Evolutionary conservation across 2,888 invertebrate genomes (phyloP), one percentile per base, ranked within the genome.

Genomic region (Drosophila mimica): DNA sequence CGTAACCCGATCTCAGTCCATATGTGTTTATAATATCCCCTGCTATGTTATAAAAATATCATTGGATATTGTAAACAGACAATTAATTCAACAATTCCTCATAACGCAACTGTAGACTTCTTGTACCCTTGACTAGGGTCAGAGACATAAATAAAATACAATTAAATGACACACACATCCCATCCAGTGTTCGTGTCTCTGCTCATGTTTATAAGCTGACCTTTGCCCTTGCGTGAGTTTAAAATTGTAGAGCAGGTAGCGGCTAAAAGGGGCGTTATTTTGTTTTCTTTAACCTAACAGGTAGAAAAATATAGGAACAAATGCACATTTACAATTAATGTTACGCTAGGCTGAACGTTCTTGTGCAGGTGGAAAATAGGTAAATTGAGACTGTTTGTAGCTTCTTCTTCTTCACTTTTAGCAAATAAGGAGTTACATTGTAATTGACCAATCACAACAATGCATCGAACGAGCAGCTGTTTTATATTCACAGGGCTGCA

Each of bases 401-500:
- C 6, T n/a, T 28, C 7, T 53, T 53, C 9, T 54, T 25, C 5
- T 56, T n/a, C 9, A 56, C 15, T 15, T 40, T 28, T n/a, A 28
- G 11, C 15, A 20, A 20, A 8, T 13, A n/a, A 51, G 30, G 11
- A 30, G 6, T 34, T 8, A 25, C 7, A 31, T 20, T 31, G 34
- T 15, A 15, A 36, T 34, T 53, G 6, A 6, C 17, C 36, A 38
- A 53, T 52, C 28, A 31, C 1, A 49, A 34, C 6, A 36, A 17
- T 7, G 5, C 11, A 20, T 28, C 31, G 33, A 13, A n/a, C 11
- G 9, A 65, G 49, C 81, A 78, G 77, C 81, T 78, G 76, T 61
- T 71, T 51, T 5, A 8, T 17, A 20, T 13, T 13, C 20, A 33
- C 76, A 78, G 72, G 43, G 78, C 64, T 81, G 77, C 72, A 34